Evolutionary conservation across 2,797 vertebrate genomes (phyloP).

Genomic region (Dipus sagitta): DNA sequence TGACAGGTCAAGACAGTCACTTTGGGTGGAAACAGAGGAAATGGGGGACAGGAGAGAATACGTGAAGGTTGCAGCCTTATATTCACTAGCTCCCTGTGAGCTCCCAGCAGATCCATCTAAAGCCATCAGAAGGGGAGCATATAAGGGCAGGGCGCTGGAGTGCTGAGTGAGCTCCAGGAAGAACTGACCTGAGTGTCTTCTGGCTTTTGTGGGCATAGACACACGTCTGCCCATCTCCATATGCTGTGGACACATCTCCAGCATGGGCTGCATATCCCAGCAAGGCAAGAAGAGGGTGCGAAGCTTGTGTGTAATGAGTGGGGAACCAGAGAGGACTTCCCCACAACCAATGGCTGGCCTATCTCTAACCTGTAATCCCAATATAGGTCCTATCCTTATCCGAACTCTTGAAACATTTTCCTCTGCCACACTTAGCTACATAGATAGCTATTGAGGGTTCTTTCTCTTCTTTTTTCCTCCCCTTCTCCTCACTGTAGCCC

Average conservation of each 20-base stretch:
- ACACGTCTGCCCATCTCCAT: neutral
- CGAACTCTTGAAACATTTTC: neutral
- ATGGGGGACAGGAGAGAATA: slow-evolving; percentile 1
- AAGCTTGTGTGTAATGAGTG: neutral
- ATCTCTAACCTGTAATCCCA: neutral
- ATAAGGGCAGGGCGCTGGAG: neutral
- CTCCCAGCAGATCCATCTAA: neutral
- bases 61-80: neutral
- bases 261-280: neutral
- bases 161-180: neutral
- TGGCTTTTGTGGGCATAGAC: neutral
- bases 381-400: neutral
- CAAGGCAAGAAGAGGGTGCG: neutral
- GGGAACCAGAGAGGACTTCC: neutral
- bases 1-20: neutral
- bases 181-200: neutral
- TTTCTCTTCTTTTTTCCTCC: neutral
- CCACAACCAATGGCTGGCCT: neutral
- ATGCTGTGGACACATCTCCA: neutral
- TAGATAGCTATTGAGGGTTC: no score
- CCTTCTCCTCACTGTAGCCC: no score
- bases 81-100: neutral
- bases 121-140: neutral
- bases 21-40: neutral
- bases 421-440: no score